Conservation (phyloP, 2,113 vertebrate genomes). For the western clawed frog (Xenopus tropicalis) region UCB_Xtro_10.0 CM004451.2:75867001-75867500, state of each 20-base stretch:
- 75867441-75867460: slow-evolving; percentile 6
- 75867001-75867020: too few species aligned
- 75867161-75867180: too few species aligned
- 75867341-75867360: slow-evolving; percentile 8
- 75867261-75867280: neutral
- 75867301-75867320: slow-evolving; percentile 18
- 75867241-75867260: neutral
- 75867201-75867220: too few species aligned
- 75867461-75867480: slow-evolving; percentile 8
- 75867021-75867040: too few species aligned
- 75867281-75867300: slow-evolving; percentile 3
- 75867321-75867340: neutral
- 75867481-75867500: neutral
- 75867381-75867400: neutral
- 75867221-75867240: too few species aligned
- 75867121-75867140: too few species aligned
- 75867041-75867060: too few species aligned
- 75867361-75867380: slow-evolving; percentile 14
- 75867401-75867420: neutral
- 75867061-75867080: too few species aligned
- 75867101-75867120: too few species aligned
- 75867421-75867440: slow-evolving; percentile 8
- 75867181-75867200: too few species aligned
- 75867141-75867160: too few species aligned
- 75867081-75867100: too few species aligned